Percentiles rank a stretch among this genome's conserved stretches.
These are phyloP conservation scores for Ctenochaetus hawaiiensis DNA, from an alignment of 2,797 vertebrate species.

Conservation along the genomic window DNA sequence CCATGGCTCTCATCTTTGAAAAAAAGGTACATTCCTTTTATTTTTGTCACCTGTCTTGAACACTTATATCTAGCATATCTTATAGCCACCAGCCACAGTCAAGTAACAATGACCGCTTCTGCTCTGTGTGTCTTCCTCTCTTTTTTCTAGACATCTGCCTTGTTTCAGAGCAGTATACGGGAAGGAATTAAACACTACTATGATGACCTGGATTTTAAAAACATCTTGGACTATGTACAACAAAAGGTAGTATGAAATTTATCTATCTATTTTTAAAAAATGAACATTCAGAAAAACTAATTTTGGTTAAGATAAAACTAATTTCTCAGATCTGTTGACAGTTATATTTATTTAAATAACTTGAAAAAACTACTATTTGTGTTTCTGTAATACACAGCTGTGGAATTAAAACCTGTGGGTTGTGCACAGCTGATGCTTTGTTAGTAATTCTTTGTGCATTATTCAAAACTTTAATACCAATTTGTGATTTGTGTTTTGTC, in stretches of 20 bases:
- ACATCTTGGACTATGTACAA: slow-evolving; percentile 94
- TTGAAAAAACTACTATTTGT: not conserved
- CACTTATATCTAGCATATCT: not conserved
- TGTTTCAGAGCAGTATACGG: slow-evolving; percentile 91
- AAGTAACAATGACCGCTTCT: not conserved
- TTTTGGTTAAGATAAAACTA: too few relatives aligned
- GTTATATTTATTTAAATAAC: not conserved
- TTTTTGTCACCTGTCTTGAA: not conserved
- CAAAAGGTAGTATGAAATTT: slow-evolving; percentile 84
- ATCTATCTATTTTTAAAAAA: too few relatives aligned
- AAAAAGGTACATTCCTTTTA: slow-evolving; percentile 83
- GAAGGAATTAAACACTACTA: slow-evolving; percentile 95
- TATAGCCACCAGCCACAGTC: not conserved
- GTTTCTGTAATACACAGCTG: not conserved
- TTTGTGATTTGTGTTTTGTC: too few relatives aligned
- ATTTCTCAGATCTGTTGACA: too few relatives aligned
- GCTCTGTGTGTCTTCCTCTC: slow-evolving; percentile 25
- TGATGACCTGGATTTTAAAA: slow-evolving; percentile 95
- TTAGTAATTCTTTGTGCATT: too few relatives aligned
- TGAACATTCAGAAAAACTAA: too few relatives aligned
- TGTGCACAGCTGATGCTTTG: too few relatives aligned
- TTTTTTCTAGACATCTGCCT: slow-evolving; percentile 83
- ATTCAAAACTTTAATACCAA: too few relatives aligned
- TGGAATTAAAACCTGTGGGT: not conserved
- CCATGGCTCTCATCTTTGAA: slow-evolving; percentile 89